Base-by-base conservation (phyloP, 2,113 vertebrate genomes). In the Lichenostomus cassidix region DNA sequence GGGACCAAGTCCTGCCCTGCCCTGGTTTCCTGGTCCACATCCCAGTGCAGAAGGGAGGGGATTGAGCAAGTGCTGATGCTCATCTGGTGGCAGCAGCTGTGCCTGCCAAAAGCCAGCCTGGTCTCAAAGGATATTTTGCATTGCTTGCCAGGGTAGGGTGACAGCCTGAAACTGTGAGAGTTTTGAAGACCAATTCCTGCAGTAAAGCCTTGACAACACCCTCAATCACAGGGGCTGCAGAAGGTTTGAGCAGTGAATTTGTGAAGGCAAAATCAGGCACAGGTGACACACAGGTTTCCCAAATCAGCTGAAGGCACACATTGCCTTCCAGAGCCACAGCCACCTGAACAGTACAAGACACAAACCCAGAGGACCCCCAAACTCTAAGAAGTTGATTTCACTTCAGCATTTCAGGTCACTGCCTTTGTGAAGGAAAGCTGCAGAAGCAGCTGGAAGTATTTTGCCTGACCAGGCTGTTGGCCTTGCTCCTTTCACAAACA, bases 101-200 rank as follows among this genome's bases (percentile, higher is more conserved):
- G 5, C 50, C 55, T 94, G 71, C 62, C 52, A 47, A 52, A 88
- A 78, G n/a, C 21, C 86, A 52, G 16, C 24, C 42, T 12, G 62
- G 37, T 49, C 64, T 56, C 55, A 47, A 53, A 74, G 73, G 47
- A 75, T 2, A 12, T 20, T 67, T 73, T 35, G n/a, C 24, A 25
- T 29, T 44, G 27, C 27, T 74, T 75, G 49, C 63, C 60, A 67
- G 25, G 1, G 0, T 15, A 56, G 64, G n/a, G 52, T 39, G 76
- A 42, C 25, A 77, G 39, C 33, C 73, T 87, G 56, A 80, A 83
- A 80, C n/a, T 0, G 0, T 12, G 7, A 0, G 0, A 42, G 8
- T 50, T 93, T 62, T 18, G 21, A 46, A 92, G 20, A 56, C 42
- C 11, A 52, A 2, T 35, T 94, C 8, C 19, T 90, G 13, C 60